Base-by-base conservation (phyloP, 2,113 vertebrate genomes). In the Cyanoderma ruficeps region DNA sequence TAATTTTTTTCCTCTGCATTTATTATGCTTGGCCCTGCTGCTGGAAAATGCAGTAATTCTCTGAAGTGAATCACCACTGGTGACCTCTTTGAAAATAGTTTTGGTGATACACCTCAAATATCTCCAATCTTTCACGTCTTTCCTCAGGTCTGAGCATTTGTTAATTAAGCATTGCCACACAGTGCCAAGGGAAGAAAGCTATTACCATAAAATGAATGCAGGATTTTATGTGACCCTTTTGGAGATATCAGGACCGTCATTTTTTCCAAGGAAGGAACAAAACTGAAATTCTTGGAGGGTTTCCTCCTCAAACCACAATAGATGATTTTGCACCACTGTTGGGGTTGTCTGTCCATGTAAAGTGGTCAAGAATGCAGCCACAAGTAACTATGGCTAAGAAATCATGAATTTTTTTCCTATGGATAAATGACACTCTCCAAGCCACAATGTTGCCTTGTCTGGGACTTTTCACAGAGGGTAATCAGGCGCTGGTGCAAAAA, bases 71-170 rank as follows among this genome's bases (percentile, higher is more conserved):
- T 96, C 95, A 96, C 61, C 60, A 71, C 76, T 92, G 83, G 92
- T 95, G 95, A 96, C 93, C 94, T 96, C 96, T 87, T 93, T 95
- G 95, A 94, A 96, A 96, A 87, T 42, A 87, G n/a, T 89, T 88
- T 37, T 95, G 90, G 88, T 83, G 93, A 95, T 96, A 56, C 88
- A 96, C 83, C 93, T 95, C 68, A 93, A 95, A 71, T 53, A 71
- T 70, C 85, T 94, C 60, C 56, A 47, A 83, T 83, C 81, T 86
- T 93, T 83, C 89, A 86, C 0, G 2, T 97, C 96, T 95, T 94
- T 97, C 95, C 56, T 96, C 93, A 70, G 83, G 67, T 95, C 59
- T 94, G 55, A 93, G 42, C 42, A 39, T 83, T 95, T 86, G 60
- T 92, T 95, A 95, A 96, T 95, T 95, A 94, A 95, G 68, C 52